Conservation (phyloP, 2,113 vertebrate genomes). For the Seriola dumerili region DNA sequence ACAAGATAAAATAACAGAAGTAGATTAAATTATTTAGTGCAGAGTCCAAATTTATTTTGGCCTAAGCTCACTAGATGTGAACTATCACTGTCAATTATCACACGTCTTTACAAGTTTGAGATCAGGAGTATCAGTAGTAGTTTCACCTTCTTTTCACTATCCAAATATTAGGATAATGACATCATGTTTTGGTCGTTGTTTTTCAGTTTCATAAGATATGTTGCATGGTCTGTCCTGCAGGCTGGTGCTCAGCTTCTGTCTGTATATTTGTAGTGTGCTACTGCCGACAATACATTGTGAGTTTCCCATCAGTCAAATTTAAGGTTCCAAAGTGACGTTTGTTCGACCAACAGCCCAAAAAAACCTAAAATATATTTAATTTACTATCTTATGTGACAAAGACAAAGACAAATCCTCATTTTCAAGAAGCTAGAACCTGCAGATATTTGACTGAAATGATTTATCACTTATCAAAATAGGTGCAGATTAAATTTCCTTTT, state of each 20-base stretch:
- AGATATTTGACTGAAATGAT: no score
- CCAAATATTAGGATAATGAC: background rate
- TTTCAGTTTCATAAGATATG: background rate
- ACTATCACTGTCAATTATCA: background rate
- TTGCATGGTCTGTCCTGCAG: background rate
- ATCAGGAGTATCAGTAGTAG: background rate
- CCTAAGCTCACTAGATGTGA: background rate
- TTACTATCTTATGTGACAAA: no score
- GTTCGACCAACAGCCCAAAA: no score
- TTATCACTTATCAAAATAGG: no score
- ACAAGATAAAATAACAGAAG: slow-evolving; percentile 11
- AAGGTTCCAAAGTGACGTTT: no score
- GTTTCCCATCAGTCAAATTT: no score
- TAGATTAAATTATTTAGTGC: background rate
- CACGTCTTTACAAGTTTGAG: background rate
- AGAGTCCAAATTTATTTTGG: slow-evolving; percentile 4
- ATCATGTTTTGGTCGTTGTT: background rate
- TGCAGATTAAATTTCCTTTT: no score
- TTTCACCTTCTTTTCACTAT: background rate
- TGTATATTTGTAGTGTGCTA: background rate
- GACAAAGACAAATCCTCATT: no score
- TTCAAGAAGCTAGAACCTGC: no score
- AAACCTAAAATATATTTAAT: no score
- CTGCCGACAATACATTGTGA: background rate
- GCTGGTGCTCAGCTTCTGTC: background rate